A percentile compares a stretch with the other conserved stretches of the same genome.
phyloP scores from a whole-genome alignment of 2,888 invertebrate genomes.

The Sphaeridia pumilis region DNA sequence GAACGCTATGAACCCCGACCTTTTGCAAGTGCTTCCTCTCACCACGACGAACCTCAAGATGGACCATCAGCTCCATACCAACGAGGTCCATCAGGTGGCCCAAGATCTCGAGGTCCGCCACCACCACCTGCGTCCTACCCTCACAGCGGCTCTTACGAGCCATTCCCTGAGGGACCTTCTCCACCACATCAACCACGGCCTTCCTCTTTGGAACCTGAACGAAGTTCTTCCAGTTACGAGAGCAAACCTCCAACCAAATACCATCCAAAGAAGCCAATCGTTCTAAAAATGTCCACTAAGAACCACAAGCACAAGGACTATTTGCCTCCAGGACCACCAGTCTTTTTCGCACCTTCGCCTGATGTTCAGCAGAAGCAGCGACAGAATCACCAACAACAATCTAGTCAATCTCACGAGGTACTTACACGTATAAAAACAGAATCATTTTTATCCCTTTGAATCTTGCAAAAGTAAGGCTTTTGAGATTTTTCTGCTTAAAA shows the following conservation, averaged over 20 bases:
- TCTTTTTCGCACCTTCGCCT: constrained; percentile 33
- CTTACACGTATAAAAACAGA: background rate
- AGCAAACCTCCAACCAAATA: background rate
- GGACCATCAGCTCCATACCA: background rate
- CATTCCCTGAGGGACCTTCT: background rate
- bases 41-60: background rate
- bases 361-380: constrained; percentile 15
- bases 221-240: background rate
- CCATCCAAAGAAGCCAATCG: constrained; percentile 21
- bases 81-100: background rate
- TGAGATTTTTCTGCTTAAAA: background rate
- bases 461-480: background rate
- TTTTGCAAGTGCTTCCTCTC: background rate
- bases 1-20: background rate
- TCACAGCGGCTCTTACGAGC: background rate
- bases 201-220: background rate
- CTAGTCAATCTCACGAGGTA: too few species aligned
- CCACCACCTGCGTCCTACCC: constrained; percentile 4
- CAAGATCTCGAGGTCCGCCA: background rate
- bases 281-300: constrained; percentile 26
- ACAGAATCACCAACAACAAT: constrained; percentile 13
- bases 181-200: background rate
- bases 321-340: constrained; percentile 30
- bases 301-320: constrained; percentile 18
- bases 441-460: background rate